Evolutionary conservation across 2,888 invertebrate genomes (phyloP), one percentile per base, ranked within the genome.

Genomic region (Stenichneumon culpator): DNA sequence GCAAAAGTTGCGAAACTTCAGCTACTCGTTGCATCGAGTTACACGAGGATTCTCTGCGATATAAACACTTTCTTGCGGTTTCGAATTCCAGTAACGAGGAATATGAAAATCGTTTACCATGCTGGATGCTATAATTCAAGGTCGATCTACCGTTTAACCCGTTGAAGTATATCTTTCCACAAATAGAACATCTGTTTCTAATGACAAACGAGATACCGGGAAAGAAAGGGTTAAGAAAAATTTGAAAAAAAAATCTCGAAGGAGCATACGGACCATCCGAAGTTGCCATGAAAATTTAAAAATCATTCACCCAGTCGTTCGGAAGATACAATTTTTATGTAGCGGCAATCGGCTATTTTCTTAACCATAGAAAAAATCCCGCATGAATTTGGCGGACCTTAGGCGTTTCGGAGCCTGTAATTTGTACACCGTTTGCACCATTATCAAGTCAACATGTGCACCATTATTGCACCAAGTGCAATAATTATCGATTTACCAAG

Each of bases 1-100:
- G 65, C 47, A 84, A 80, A 84, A 80, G 77, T 77, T 77, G 77
- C 80, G 50, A 84, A 75, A 47, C 79, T 67, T 16, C 32, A 36
- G 73, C 79, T 44, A 65, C 22, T 47, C 60, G 57, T 74, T 79
- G 67, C 65, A 39, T 39, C 72, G 57, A 79, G 73, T 69, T 79
- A 57, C 7, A 74, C 25, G 28, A 7, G 36, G n/a, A 75, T 79
- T 72, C 67, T 70, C 57, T 14, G 50, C 54, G 22, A 73, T 68
- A 52, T 11, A 77, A 57, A 72, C 77, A 75, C 72, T 83, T 75
- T 81, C 72, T 67, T 77, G 67, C 77, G 39, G 67, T 81, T 77
- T 84, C 47, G 77, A 84, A 81, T 78, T 60, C 80, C 77, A 81
- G 25, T 57, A 47, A 28, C 14, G 47, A n/a, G 39, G 22, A 73